Percentiles rank a stretch among this genome's conserved stretches.
Evolutionary conservation across 1,140 invertebrate genomes (phyloP).

Genomic region (Papilio xuthus): DNA sequence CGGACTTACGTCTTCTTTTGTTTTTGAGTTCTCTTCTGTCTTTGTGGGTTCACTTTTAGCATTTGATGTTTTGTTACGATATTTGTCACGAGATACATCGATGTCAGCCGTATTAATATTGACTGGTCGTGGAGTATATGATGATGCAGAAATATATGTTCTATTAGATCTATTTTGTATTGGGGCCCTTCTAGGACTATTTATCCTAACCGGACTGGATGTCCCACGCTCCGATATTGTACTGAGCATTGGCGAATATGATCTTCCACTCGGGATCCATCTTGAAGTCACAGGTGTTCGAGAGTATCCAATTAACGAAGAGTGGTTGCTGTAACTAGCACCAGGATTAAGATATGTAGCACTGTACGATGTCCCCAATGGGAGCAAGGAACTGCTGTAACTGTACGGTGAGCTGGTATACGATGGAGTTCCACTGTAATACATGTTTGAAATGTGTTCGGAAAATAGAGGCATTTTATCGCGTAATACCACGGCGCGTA

Average conservation of each 20-base stretch:
- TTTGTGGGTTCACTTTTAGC: conserved; percentile 37
- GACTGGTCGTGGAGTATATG: conserved; percentile 82
- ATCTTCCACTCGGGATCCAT: conserved; percentile 67
- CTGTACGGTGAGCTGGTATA: conserved; percentile 64
- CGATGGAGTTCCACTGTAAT: conserved; percentile 78
- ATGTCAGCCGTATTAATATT: conserved; percentile 91
- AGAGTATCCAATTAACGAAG: conserved; percentile 78
- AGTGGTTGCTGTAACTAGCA: conserved; percentile 83
- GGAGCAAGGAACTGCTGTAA: conserved; percentile 63
- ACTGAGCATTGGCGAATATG: conserved; percentile 87
- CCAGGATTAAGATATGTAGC: conserved; percentile 77
- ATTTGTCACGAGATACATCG: conserved; percentile 87
- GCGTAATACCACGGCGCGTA: conserved; percentile 47
- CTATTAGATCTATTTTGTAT: conserved; percentile 62
- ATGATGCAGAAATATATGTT: conserved; percentile 72
- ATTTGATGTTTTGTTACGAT: conserved; percentile 68
- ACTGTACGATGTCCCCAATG: conserved; percentile 73
- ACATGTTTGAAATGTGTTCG: conserved; percentile 82
- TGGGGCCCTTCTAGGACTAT: conserved; percentile 69
- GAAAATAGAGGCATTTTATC: conserved; percentile 83
- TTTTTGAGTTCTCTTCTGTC: conserved; percentile 48
- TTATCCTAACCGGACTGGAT: conserved; percentile 70
- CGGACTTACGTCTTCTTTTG: conserved; percentile 56
- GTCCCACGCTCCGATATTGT: conserved; percentile 86
- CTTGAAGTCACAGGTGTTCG: conserved; percentile 64